Conservation (phyloP, 2,113 vertebrate genomes). For the Callithrix jacchus region DNA sequence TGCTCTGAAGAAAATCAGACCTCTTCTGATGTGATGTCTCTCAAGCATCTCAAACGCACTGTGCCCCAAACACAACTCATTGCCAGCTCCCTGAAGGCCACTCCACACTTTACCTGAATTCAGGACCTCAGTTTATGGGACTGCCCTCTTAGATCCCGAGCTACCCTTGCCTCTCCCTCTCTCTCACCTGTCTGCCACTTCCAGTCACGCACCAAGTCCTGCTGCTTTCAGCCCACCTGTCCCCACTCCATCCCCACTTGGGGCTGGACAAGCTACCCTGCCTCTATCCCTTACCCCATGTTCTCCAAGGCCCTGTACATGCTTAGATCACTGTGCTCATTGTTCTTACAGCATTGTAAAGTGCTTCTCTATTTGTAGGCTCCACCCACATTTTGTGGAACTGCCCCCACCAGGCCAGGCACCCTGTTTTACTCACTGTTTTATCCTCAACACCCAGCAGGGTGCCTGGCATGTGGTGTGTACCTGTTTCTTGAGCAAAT, state of each 20-base stretch:
- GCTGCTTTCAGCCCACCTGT: background rate
- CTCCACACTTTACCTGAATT: background rate
- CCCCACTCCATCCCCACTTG: rapidly evolving
- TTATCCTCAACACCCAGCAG: background rate
- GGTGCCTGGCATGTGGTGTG: background rate
- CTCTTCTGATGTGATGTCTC: background rate
- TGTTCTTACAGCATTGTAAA: background rate
- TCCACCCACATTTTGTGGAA: background rate
- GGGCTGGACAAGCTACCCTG: background rate
- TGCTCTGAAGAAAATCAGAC: background rate
- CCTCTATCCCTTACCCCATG: background rate
- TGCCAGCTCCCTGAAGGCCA: background rate
- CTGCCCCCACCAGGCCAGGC: background rate
- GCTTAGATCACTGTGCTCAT: background rate
- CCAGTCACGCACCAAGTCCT: too few relatives aligned
- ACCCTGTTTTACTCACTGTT: background rate
- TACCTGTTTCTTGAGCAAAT: background rate
- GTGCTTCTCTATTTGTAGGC: background rate
- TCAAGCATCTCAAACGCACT: background rate
- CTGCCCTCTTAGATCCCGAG: background rate
- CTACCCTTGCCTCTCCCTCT: background rate
- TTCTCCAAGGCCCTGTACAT: background rate
- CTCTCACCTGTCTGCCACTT: background rate
- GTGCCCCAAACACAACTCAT: background rate
- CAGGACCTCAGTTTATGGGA: background rate